A percentile compares a stretch with the other conserved stretches of the same genome.
These are phyloP conservation scores for Rhagophthalmus giganteus DNA, from an alignment of 2,888 invertebrate genomes.

Conservation along the genomic window DNA sequence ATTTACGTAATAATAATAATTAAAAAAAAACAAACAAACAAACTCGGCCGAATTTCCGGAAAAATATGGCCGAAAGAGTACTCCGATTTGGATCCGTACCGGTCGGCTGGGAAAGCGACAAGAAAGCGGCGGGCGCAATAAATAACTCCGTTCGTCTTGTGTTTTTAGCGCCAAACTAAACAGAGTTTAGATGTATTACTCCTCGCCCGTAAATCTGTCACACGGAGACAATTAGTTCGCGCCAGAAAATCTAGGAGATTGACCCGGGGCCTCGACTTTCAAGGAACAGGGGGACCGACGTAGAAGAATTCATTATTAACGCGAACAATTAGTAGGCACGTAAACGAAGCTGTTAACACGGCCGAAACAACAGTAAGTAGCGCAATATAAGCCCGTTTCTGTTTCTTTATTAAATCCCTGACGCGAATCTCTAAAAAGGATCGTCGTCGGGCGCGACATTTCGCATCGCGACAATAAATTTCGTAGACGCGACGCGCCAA, in stretches of 20 bases:
- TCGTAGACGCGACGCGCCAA: constrained; percentile 12
- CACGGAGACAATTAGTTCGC: constrained; percentile 23
- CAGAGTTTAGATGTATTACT: constrained; percentile 33
- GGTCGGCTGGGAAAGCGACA: no score
- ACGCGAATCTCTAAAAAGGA: constrained; percentile 22
- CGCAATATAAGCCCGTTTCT: no score
- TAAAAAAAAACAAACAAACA: no score
- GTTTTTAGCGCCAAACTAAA: constrained; percentile 30
- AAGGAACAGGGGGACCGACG: constrained; percentile 2
- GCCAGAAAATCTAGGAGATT: no score
- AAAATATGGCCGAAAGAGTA: no score
- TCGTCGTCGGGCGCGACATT: constrained; percentile 16
- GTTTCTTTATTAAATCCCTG: constrained; percentile 27
- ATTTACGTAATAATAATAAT: no score
- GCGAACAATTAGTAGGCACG: constrained; percentile 19
- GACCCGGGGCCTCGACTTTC: no score
- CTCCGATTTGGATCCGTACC: no score
- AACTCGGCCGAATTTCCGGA: constrained; percentile 4
- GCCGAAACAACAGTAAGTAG: no score
- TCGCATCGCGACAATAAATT: constrained; percentile 20
- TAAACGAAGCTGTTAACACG: constrained; percentile 21
- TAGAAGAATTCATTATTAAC: constrained; percentile 14
- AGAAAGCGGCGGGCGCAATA: constrained; percentile 31
- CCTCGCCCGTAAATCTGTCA: constrained; percentile 35
- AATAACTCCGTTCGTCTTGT: constrained; percentile 26